Conservation (phyloP, 2,113 vertebrate genomes). For the Nesoenas mayeri region DNA sequence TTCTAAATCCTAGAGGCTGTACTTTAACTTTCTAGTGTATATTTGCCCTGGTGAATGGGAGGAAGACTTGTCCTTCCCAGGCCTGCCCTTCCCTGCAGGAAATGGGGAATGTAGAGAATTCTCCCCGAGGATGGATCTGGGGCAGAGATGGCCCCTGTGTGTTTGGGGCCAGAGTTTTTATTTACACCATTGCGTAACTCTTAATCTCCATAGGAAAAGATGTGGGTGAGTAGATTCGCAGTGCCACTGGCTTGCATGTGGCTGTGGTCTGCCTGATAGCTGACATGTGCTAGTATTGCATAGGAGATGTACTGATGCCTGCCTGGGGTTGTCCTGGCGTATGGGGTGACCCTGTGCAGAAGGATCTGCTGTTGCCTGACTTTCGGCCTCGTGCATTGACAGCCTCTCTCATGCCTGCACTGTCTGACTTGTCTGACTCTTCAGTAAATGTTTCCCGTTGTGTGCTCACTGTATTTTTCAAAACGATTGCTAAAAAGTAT, state of each 20-base stretch:
- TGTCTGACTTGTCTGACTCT: neutral
- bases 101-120: constrained; percentile 1
- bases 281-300: rapidly evolving
- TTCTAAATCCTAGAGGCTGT: neutral
- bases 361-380: constrained; percentile 28
- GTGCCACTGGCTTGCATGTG: neutral
- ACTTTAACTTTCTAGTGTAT: neutral
- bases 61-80: neutral
- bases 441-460: constrained; percentile 14
- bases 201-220: neutral
- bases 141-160: neutral
- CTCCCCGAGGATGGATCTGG: neutral
- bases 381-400: neutral
- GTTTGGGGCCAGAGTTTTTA: constrained; percentile 55
- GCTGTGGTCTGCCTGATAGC: neutral
- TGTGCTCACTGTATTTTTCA: neutral
- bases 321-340: neutral
- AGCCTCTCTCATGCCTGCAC: neutral
- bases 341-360: neutral
- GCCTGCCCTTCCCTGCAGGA: neutral
- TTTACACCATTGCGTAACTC: constrained; percentile 40
- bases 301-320: neutral
- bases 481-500: neutral
- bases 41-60: neutral
- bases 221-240: constrained; percentile 16